Evolutionary conservation across 92 coral and sea anemone species (phyloP).

Genomic region (Actinostola sp.): DNA sequence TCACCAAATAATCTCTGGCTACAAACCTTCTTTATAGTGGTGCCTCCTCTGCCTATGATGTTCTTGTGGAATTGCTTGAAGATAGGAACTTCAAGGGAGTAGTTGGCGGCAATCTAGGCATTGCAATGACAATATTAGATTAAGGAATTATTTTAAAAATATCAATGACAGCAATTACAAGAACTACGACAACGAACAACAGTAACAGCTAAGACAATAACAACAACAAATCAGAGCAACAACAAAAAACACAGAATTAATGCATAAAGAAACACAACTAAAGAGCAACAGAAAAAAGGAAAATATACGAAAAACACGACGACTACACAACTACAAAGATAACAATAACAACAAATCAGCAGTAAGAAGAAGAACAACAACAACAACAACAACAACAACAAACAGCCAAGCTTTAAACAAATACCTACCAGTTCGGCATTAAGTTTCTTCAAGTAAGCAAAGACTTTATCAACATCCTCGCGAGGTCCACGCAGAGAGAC

Average conservation of each 20-base stretch:
- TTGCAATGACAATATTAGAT: background rate
- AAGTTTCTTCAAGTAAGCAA: constrained; percentile 84
- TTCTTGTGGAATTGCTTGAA: constrained; percentile 98
- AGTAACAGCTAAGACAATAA: too few relatives aligned
- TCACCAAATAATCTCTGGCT: too few relatives aligned
- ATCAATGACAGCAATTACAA: background rate
- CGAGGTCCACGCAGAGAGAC: constrained; percentile 96
- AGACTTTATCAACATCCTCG: constrained; percentile 89
- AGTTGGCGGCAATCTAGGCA: constrained; percentile 85
- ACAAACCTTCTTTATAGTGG: constrained; percentile 86
- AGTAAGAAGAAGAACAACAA: too few relatives aligned
- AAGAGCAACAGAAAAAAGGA: too few relatives aligned
- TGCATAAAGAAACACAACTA: too few relatives aligned
- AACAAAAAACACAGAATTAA: too few relatives aligned
- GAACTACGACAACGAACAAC: too few relatives aligned
- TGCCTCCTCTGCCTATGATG: constrained; percentile 96
- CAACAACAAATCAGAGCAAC: too few relatives aligned
- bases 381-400: background rate
- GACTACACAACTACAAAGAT: too few relatives aligned
- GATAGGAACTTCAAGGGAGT: constrained; percentile 84
- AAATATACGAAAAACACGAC: too few relatives aligned
- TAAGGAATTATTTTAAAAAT: too few relatives aligned
- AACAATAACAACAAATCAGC: background rate
- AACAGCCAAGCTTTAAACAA: background rate
- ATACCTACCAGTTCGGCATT: constrained; percentile 87